Base-by-base conservation (phyloP, 2,113 vertebrate species). In the Channa argus region DNA sequence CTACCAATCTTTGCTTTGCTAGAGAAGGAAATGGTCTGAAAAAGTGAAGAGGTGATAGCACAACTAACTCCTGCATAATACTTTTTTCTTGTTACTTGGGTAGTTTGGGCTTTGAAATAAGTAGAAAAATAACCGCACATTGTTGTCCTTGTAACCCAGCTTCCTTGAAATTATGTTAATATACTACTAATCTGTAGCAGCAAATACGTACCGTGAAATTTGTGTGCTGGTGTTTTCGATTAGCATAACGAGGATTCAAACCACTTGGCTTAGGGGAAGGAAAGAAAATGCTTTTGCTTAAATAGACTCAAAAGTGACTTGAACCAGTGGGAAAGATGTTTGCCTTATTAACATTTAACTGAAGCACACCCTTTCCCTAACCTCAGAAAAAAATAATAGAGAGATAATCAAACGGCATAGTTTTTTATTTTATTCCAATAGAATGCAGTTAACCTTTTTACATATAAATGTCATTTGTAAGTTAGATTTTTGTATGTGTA, bases 1-100 rank as follows among this genome's bases (percentile, higher is more conserved):
- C 89, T 75, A 86, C 74, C 89, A 70, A 86, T 82, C 90, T 81
- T 37, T 61, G 63, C 83, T 86, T 63, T 24, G 53, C 66, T 60
- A 38, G 63, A 65, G 63, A 65, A 47, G 33, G 43, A 71, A 68
- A 58, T 73, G 50, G 61, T 58, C 72, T 53, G 6, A 9, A 44
- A 80, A 1, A 55, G 76, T 73, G 74, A 76, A 82, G 79, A 86
- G 82, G 60, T 80, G 83, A 73, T 83, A 81, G 81, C 67, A 62
- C 66, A 54, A 54, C 74, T 51, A 82, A 90, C 79, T 86, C 65
- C 66, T 64, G 73, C 70, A 71, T 64, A 60, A 68, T 61, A 71
- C 64, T 74, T 73, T 70, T 73, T 50, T 37, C 15, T 14, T 41
- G 2, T 24, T 47, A 5, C 66, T 74, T 59, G 55, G 38, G 50